These are phyloP conservation scores for Pagrus major DNA, from an alignment of 2,113 vertebrate genomes.

Conservation along the genomic window DNA sequence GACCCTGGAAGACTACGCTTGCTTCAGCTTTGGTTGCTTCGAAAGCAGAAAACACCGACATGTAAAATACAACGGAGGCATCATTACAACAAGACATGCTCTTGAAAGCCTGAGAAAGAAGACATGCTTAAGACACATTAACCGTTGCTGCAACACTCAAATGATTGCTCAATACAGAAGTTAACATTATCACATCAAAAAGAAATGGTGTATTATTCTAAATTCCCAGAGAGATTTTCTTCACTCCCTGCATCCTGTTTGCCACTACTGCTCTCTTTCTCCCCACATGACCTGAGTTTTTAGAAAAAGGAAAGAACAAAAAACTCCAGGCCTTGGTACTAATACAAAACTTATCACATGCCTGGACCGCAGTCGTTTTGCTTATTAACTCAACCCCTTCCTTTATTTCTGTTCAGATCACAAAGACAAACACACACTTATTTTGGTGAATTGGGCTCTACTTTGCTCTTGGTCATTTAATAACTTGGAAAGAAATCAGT, in stretches of 20 bases:
- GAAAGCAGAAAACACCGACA: conserved; percentile 15
- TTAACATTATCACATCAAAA: neutral
- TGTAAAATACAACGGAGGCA: conserved; percentile 20
- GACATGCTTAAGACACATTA: neutral
- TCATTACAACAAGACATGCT: conserved; percentile 2
- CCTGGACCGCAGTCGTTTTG: neutral
- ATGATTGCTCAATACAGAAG: neutral
- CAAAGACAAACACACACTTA: neutral
- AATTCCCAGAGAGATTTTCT: neutral
- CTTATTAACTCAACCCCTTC: neutral
- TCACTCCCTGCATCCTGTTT: neutral
- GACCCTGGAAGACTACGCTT: too few species aligned
- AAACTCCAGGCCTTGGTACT: neutral
- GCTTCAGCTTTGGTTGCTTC: neutral
- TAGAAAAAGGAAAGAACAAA: neutral
- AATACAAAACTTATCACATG: neutral
- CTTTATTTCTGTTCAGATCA: neutral
- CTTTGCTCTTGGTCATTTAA: neutral
- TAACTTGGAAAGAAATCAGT: neutral
- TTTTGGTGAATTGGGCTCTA: neutral
- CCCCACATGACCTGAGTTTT: conserved; percentile 12
- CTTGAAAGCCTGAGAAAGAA: neutral
- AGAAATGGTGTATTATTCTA: neutral
- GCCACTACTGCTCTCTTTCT: neutral
- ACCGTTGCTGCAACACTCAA: neutral